Conservation (phyloP, 2,888 invertebrate genomes). For the Volucella inflata region DNA sequence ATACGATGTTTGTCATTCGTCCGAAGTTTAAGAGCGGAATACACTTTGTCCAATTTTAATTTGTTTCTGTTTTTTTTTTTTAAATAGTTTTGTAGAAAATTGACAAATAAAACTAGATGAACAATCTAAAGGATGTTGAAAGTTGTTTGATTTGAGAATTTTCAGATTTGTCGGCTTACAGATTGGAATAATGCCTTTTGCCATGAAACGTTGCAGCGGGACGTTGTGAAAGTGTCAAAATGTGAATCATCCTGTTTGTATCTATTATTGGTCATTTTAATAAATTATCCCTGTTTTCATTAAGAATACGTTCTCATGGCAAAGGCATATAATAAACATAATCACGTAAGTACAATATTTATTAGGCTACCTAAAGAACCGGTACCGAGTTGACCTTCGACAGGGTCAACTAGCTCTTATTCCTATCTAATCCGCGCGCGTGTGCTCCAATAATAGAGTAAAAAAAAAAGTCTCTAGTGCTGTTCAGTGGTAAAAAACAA, state of each 20-base stretch:
- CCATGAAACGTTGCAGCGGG: constrained; percentile 48
- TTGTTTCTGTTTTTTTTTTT: constrained; percentile 42
- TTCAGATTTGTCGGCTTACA: not conserved
- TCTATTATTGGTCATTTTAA: not conserved
- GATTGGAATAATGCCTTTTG: constrained; percentile 67
- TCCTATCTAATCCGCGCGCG: too few species aligned
- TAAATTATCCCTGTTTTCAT: not conserved
- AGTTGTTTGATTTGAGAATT: constrained; percentile 20
- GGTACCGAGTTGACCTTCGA: too few species aligned
- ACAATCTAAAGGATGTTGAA: constrained; percentile 14
- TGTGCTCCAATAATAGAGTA: too few species aligned
- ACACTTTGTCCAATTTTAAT: constrained; percentile 19
- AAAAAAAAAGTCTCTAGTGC: too few species aligned
- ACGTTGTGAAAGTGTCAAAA: constrained; percentile 1
- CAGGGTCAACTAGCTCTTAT: too few species aligned
- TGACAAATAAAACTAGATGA: constrained; percentile 30
- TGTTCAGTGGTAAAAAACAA: too few species aligned
- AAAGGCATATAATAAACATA: not conserved
- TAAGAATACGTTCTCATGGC: not conserved
- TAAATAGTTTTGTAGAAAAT: constrained; percentile 14
- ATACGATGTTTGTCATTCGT: constrained; percentile 25
- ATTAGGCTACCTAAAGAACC: too few species aligned
- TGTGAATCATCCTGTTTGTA: not conserved
- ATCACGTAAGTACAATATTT: constrained; percentile 1
- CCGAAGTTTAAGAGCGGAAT: constrained; percentile 35